Conservation (phyloP, 2,113 vertebrate genomes). For the Lepisosteus osseus region DNA sequence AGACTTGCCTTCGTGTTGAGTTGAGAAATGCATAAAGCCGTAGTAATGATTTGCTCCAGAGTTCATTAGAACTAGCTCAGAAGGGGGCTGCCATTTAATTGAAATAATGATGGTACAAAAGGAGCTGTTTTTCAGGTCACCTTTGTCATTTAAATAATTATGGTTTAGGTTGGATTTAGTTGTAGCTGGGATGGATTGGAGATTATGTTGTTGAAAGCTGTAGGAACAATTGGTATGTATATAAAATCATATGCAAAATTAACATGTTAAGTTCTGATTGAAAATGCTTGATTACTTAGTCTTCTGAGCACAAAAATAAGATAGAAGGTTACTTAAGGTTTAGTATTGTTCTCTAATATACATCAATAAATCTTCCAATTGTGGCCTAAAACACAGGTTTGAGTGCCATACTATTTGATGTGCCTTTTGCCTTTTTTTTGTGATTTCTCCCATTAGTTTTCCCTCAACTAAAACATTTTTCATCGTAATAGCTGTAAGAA, state of each 20-base stretch:
- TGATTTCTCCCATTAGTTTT: no score
- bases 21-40: slow-evolving; percentile 16
- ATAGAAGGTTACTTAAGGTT: background rate
- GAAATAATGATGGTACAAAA: slow-evolving; percentile 16
- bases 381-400: no score
- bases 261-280: background rate
- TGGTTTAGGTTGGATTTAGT: slow-evolving; percentile 12
- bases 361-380: no score
- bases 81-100: slow-evolving; percentile 15
- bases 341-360: no score
- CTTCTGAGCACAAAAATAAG: background rate
- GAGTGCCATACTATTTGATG: no score
- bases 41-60: slow-evolving; percentile 3
- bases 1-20: background rate
- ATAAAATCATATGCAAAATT: background rate
- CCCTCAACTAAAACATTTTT: no score
- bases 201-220: background rate
- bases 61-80: slow-evolving; percentile 10
- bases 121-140: slow-evolving; percentile 15
- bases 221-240: background rate
- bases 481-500: no score
- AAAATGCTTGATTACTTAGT: background rate
- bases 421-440: no score
- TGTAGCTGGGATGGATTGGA: background rate
- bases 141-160: slow-evolving; percentile 27